These are phyloP conservation scores for Drosophila mayaguana DNA, from an alignment of 2,888 invertebrate species.

Conservation along the genomic window DNA sequence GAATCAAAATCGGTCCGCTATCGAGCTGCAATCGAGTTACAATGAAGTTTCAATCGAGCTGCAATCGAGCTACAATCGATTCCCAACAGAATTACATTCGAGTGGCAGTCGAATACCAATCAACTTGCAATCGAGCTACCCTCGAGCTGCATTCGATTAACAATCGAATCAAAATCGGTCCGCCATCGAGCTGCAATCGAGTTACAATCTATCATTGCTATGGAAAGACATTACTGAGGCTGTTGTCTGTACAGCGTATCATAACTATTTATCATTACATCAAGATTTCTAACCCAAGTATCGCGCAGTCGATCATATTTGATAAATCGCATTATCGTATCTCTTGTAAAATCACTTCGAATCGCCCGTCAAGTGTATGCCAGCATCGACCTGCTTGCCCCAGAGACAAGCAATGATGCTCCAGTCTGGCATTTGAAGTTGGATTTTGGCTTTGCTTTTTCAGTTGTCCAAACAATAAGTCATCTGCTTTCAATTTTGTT, in stretches of 20 bases:
- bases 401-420: background rate
- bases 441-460: slow-evolving; percentile 5
- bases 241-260: background rate
- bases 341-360: background rate
- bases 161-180: background rate
- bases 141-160: background rate
- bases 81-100: background rate
- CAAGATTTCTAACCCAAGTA: background rate
- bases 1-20: no score
- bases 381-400: background rate
- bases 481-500: slow-evolving; percentile 16
- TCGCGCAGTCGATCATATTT: background rate
- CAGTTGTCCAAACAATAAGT: slow-evolving; percentile 18
- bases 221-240: no score
- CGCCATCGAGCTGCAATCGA: background rate
- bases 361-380: background rate
- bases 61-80: background rate
- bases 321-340: background rate
- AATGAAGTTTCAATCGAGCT: no score
- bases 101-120: background rate
- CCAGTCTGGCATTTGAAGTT: slow-evolving; percentile 6
- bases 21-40: no score
- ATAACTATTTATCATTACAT: background rate
- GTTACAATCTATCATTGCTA: no score
- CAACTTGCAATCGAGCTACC: background rate